A percentile compares a stretch with the other conserved stretches of the same genome.
Evolutionary conservation across 1,140 invertebrate genomes (phyloP).

Genomic region (Ceratina australensis): DNA sequence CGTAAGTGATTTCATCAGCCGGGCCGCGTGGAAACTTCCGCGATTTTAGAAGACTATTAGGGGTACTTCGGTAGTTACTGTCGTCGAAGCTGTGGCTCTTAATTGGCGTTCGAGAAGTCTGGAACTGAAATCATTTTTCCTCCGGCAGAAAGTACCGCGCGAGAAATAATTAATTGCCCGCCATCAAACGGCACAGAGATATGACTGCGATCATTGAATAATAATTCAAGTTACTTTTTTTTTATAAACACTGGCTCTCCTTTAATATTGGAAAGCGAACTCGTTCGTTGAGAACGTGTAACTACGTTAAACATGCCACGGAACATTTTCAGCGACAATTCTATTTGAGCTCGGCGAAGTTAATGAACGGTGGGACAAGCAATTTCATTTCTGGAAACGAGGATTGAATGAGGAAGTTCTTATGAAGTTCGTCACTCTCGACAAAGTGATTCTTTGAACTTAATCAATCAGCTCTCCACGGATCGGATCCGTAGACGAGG

Average conservation of each 20-base stretch:
- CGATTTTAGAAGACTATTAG: constrained; percentile 11
- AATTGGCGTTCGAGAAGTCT: constrained; percentile 6
- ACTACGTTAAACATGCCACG: too few species aligned
- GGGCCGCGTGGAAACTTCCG: not conserved
- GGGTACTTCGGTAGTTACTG: not conserved
- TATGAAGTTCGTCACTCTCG: constrained; percentile 1
- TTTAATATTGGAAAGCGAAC: too few species aligned
- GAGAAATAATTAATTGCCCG: constrained; percentile 22
- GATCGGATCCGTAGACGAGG: not conserved
- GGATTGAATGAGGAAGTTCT: not conserved
- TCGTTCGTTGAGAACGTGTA: too few species aligned
- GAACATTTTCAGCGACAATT: too few species aligned
- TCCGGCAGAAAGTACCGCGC: not conserved
- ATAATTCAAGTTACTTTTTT: too few species aligned
- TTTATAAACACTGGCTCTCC: too few species aligned
- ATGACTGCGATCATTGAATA: too few species aligned
- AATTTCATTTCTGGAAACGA: not conserved
- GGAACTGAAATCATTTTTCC: constrained; percentile 25
- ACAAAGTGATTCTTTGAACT: constrained; percentile 28
- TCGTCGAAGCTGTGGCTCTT: constrained; percentile 6
- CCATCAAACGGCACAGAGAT: not conserved
- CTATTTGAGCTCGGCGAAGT: too few species aligned
- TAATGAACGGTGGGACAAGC: not conserved
- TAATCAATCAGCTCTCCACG: constrained; percentile 17
- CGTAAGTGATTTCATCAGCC: not conserved